A percentile compares a stretch with the other conserved stretches of the same genome.
These are phyloP conservation scores for Gryllus longicercus DNA, from an alignment of 2,888 invertebrate genomes.

Conservation along the genomic window DNA sequence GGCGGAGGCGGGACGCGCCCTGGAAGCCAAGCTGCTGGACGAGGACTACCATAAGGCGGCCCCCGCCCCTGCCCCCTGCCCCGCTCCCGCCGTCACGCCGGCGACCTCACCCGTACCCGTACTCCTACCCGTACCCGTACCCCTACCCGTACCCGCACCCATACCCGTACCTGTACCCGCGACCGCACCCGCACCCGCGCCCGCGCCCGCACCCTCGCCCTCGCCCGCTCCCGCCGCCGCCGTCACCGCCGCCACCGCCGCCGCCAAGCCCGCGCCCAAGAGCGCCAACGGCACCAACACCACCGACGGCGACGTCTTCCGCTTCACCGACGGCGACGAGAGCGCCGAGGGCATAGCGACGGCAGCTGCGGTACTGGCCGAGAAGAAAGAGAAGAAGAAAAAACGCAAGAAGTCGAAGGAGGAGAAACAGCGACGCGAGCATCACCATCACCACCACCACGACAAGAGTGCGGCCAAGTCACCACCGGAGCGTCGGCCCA, in stretches of 20 bases:
- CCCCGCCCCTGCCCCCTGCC: too few species aligned
- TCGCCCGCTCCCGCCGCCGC: too few species aligned
- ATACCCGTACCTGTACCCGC: too few species aligned
- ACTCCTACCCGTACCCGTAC: too few species aligned
- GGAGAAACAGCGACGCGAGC: conserved; percentile 65
- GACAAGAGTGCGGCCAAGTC: conserved; percentile 47
- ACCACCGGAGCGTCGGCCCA: conserved; percentile 31
- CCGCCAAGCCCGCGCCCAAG: background rate
- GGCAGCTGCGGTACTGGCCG: conserved; percentile 43
- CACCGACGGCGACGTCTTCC: conserved; percentile 55
- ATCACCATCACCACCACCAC: conserved; percentile 64
- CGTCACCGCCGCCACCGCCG: too few species aligned
- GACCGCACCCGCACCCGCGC: too few species aligned
- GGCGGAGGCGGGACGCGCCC: conserved; percentile 75
- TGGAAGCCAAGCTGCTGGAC: conserved; percentile 77
- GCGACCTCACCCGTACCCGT: background rate
- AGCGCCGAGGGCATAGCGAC: conserved; percentile 51
- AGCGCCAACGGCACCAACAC: conserved; percentile 34
- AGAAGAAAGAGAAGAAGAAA: conserved; percentile 75
- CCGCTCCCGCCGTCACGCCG: too few species aligned
- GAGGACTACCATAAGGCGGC: background rate
- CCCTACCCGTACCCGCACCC: too few species aligned
- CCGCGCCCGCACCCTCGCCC: too few species aligned
- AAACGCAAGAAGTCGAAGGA: conserved; percentile 81
- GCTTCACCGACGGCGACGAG: conserved; percentile 60